These are phyloP conservation scores for Planococcus citri DNA, from an alignment of 1,140 invertebrate species.

Conservation along the genomic window DNA sequence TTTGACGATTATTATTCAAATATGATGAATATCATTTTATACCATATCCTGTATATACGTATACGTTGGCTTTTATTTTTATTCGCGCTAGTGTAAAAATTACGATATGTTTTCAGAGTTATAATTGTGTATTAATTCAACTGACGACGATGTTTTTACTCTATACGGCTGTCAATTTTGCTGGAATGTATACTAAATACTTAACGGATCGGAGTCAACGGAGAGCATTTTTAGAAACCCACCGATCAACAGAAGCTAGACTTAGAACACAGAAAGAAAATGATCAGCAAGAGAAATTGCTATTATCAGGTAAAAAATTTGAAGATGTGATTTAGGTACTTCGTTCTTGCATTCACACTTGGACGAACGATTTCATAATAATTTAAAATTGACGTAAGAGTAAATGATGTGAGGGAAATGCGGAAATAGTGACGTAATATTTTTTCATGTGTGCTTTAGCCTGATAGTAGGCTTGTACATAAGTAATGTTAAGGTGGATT, in stretches of 20 bases:
- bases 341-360: too few species aligned
- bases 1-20: too few species aligned
- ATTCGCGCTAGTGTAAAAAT: slow-evolving; percentile 17
- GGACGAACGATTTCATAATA: too few species aligned
- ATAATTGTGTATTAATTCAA: slow-evolving; percentile 48
- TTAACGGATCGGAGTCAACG: slow-evolving; percentile 87
- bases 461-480: too few species aligned
- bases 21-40: too few species aligned
- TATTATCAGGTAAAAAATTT: slow-evolving; percentile 50
- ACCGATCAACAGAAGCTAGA: slow-evolving; percentile 87
- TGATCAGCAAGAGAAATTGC: slow-evolving; percentile 82
- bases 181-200: slow-evolving; percentile 94
- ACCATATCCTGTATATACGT: too few species aligned
- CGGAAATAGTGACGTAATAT: too few species aligned
- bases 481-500: too few species aligned
- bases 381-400: too few species aligned
- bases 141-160: slow-evolving; percentile 64
- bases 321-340: too few species aligned
- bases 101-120: slow-evolving; percentile 37
- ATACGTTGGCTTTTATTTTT: slow-evolving; percentile 10
- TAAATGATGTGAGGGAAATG: too few species aligned
- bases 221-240: slow-evolving; percentile 90
- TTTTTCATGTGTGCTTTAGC: too few species aligned
- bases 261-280: slow-evolving; percentile 87
- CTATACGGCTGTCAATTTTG: slow-evolving; percentile 79